These are phyloP conservation scores for Pongo pygmaeus DNA, from an alignment of 2,113 vertebrate genomes.

Conservation along the genomic window DNA sequence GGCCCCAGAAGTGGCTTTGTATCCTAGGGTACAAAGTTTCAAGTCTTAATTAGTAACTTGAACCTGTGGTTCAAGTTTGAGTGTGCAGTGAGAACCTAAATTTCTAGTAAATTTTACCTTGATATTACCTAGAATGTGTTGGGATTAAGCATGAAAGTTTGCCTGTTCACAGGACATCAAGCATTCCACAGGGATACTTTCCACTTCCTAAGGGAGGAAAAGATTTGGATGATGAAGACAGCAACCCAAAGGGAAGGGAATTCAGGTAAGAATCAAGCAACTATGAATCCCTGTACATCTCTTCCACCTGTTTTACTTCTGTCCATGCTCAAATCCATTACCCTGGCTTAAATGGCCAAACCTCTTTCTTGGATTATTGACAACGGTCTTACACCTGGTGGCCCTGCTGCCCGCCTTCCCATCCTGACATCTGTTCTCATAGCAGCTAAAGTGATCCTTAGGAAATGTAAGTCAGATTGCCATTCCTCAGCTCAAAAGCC, in stretches of 20 bases:
- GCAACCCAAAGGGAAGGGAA: background rate
- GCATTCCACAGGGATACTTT: background rate
- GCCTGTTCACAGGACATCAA: background rate
- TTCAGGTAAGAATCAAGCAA: background rate
- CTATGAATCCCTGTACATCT: background rate
- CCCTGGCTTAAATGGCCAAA: background rate
- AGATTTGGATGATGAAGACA: background rate
- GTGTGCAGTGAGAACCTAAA: background rate
- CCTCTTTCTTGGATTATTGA: background rate
- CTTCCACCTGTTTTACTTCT: background rate
- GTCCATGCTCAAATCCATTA: background rate
- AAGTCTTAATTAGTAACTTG: no score
- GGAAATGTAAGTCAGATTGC: background rate
- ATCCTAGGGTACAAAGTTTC: background rate
- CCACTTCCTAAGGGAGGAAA: background rate
- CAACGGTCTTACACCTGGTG: background rate
- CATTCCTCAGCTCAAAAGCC: background rate
- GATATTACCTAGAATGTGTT: background rate
- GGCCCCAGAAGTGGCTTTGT: background rate
- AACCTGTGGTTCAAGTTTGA: background rate
- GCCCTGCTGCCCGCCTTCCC: background rate
- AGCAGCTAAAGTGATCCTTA: background rate
- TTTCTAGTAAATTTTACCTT: background rate
- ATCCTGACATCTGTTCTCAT: background rate
- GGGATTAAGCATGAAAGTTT: background rate